Conservation (phyloP, 2,888 invertebrate species). For the Ctenicera cuprea region DNA sequence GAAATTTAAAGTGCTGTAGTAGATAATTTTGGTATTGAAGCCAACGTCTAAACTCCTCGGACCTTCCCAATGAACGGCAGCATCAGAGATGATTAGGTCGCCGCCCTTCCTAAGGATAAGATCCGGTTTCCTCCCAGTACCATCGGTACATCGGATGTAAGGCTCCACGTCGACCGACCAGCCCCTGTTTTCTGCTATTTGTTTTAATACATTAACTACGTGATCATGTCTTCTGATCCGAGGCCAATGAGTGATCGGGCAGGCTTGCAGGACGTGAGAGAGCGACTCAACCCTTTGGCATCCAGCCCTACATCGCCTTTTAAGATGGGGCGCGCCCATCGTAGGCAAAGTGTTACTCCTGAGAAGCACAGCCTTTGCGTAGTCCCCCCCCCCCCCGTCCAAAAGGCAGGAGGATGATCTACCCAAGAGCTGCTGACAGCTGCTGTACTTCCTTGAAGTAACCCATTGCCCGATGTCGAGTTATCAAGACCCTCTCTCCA, state of each 20-base stretch:
- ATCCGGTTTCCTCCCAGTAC: constrained; percentile 48
- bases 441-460: constrained; percentile 14
- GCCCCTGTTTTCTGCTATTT: constrained; percentile 46
- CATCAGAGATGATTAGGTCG: not conserved
- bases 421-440: constrained; percentile 49
- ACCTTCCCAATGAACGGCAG: constrained; percentile 1
- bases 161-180: constrained; percentile 56
- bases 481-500: constrained; percentile 33
- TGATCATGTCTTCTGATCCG: constrained; percentile 52
- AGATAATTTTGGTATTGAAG: not conserved
- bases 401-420: constrained; percentile 55
- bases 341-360: constrained; percentile 61
- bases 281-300: constrained; percentile 57
- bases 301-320: constrained; percentile 56
- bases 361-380: constrained; percentile 59
- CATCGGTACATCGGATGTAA: constrained; percentile 50
- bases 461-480: constrained; percentile 53
- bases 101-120: constrained; percentile 27
- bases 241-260: constrained; percentile 53
- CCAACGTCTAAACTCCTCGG: not conserved
- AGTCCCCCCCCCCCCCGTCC: constrained; percentile 60
- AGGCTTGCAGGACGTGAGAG: constrained; percentile 59
- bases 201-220: constrained; percentile 39
- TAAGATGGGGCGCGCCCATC: constrained; percentile 57
- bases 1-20: not conserved